Conservation (phyloP, 2,113 vertebrate species). For the Oncorhynchus tshawytscha region DNA sequence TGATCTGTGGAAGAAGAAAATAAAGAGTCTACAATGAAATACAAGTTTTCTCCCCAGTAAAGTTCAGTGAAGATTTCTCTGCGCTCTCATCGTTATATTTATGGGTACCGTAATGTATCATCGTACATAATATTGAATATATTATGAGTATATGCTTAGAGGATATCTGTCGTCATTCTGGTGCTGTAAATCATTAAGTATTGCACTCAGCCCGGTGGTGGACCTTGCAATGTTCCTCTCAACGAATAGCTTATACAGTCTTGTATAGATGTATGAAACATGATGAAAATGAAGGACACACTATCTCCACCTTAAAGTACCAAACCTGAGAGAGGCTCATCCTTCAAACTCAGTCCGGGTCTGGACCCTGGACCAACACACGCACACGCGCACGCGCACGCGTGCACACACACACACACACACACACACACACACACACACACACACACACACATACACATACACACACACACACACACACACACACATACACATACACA, state of each 20-base stretch:
- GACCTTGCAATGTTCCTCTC: neutral
- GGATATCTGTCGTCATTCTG: neutral
- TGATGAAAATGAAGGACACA: neutral
- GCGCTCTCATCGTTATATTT: neutral
- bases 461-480: neutral
- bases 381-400: neutral
- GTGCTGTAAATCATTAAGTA: neutral
- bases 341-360: neutral
- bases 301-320: neutral
- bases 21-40: neutral
- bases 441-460: neutral
- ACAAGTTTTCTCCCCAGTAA: neutral
- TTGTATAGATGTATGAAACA: neutral
- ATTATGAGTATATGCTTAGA: neutral
- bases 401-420: neutral
- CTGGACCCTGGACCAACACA: neutral
- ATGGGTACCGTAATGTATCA: neutral
- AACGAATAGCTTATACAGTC: neutral
- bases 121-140: neutral
- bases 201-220: neutral
- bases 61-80: neutral
- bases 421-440: neutral
- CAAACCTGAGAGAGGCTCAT: neutral
- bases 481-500: neutral
- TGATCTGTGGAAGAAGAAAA: too few species aligned